These are phyloP conservation scores for Meta bourneti DNA, from an alignment of 2,888 invertebrate species.

Conservation along the genomic window DNA sequence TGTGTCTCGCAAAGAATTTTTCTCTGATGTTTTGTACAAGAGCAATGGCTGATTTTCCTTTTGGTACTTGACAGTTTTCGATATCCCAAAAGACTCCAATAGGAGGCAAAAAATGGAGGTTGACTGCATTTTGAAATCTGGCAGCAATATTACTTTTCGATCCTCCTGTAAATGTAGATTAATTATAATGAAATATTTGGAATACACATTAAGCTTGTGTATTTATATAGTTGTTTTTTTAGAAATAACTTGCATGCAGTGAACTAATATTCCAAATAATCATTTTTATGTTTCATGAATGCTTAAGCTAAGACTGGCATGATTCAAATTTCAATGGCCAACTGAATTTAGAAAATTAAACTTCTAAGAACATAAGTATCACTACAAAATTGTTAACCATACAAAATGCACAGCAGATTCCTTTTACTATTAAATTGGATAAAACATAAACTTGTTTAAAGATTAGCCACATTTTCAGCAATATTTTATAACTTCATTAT, in stretches of 20 bases:
- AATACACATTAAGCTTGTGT: not conserved
- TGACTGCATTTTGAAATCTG: conserved; percentile 73
- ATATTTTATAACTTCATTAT: too few relatives aligned
- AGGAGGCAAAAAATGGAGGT: conserved; percentile 83
- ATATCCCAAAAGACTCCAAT: conserved; percentile 96
- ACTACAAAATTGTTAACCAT: too few relatives aligned
- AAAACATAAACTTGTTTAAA: too few relatives aligned
- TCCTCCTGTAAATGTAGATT: conserved; percentile 41
- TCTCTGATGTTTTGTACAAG: conserved; percentile 88
- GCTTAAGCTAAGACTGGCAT: too few relatives aligned
- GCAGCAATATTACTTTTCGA: conserved; percentile 75
- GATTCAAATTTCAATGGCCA: too few relatives aligned
- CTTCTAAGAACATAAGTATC: too few relatives aligned
- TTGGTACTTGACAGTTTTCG: conserved; percentile 93
- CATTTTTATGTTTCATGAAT: too few relatives aligned
- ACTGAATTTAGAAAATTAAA: too few relatives aligned
- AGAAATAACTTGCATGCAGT: not conserved
- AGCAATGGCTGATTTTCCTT: conserved; percentile 89
- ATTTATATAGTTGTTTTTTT: not conserved
- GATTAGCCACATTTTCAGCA: too few relatives aligned
- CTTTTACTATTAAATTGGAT: too few relatives aligned
- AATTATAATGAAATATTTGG: not conserved
- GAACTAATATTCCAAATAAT: not conserved
- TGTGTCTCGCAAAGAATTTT: conserved; percentile 87
- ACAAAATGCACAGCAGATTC: too few relatives aligned